Conservation (phyloP, 2,888 invertebrate genomes). For the Neria commutata region DNA sequence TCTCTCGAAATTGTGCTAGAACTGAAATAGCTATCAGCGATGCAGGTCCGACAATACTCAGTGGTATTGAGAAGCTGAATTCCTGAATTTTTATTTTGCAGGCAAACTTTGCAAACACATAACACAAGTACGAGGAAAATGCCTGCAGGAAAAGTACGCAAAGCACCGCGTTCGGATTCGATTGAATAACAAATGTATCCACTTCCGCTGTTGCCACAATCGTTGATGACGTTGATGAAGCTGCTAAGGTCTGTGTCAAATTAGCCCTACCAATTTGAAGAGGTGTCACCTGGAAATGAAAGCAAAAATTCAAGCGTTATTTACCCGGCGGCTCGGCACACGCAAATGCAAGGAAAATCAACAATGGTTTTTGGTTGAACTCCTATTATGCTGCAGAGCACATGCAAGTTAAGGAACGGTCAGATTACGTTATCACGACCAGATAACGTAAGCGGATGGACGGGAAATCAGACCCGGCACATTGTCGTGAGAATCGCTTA, state of each 20-base stretch:
- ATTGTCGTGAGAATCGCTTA: too few species aligned
- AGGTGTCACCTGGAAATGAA: background rate
- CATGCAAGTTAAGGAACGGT: too few species aligned
- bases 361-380: too few species aligned
- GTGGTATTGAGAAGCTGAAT: slow-evolving; percentile 84
- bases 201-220: too few species aligned
- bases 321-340: too few species aligned
- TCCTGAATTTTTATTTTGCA: slow-evolving; percentile 89
- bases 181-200: slow-evolving; percentile 39
- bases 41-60: slow-evolving; percentile 77
- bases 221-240: slow-evolving; percentile 27
- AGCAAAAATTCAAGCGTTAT: background rate
- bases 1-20: slow-evolving; percentile 70
- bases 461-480: too few species aligned
- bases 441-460: too few species aligned
- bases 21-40: slow-evolving; percentile 73
- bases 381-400: too few species aligned
- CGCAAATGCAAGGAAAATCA: too few species aligned
- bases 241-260: slow-evolving; percentile 26
- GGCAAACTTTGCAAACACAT: slow-evolving; percentile 76
- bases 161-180: slow-evolving; percentile 56
- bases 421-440: too few species aligned
- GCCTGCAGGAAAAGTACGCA: slow-evolving; percentile 73
- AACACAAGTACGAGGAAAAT: slow-evolving; percentile 70
- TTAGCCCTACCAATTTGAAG: background rate